A percentile compares a stretch with the other conserved stretches of the same genome.
These are phyloP conservation scores for Pogoniulus pusillus DNA, from an alignment of 2,797 vertebrate genomes.

Conservation along the genomic window DNA sequence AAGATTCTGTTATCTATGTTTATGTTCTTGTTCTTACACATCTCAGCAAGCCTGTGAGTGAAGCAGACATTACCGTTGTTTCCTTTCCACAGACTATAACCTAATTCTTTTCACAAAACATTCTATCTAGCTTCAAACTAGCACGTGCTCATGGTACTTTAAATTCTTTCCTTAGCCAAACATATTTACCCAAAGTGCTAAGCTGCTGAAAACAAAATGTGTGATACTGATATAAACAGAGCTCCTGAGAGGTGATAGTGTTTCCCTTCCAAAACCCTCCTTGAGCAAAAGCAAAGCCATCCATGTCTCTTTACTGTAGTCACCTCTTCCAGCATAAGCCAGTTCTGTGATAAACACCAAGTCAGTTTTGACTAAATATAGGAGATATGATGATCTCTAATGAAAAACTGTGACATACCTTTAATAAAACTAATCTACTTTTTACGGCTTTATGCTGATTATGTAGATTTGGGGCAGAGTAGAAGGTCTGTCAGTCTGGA, in stretches of 20 bases:
- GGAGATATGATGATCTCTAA: background rate
- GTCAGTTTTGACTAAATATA: constrained; percentile 7
- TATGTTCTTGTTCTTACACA: no score
- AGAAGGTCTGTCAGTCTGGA: background rate
- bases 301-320: constrained; percentile 4
- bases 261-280: background rate
- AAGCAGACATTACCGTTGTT: no score
- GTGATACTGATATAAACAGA: fast-evolving
- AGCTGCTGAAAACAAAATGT: background rate
- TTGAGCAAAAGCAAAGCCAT: background rate
- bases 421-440: background rate
- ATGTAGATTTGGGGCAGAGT: background rate
- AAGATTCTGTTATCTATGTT: no score
- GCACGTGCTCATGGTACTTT: background rate
- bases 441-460: background rate
- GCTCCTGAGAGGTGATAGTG: background rate
- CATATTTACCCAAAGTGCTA: background rate
- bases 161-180: background rate
- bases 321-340: background rate
- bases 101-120: no score
- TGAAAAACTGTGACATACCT: background rate
- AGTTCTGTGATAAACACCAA: constrained; percentile 12
- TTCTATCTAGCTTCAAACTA: no score
- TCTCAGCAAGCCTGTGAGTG: no score
- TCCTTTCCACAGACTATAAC: no score